Evolutionary conservation across 2,797 vertebrate species (phyloP), one percentile per base, ranked within the genome.

Genomic region (Cyprinella venusta): DNA sequence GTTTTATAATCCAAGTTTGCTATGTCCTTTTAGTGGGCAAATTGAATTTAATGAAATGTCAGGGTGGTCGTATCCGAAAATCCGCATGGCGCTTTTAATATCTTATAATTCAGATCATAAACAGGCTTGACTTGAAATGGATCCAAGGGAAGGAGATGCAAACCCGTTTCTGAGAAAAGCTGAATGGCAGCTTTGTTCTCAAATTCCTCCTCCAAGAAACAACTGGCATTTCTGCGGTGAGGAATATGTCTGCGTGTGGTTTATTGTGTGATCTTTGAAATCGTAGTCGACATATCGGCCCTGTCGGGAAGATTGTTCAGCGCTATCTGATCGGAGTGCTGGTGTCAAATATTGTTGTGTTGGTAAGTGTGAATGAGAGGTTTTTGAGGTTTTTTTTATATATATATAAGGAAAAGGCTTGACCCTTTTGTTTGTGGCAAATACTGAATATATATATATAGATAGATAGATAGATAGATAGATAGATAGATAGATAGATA

Each of bases 1-100:
- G 83, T 84, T 68, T 61, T 72, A 75, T 86, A 80, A 86, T 84
- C 48, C 48, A 86, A 56, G 76, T 82, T 76, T 54, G 65, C 79
- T 36, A n/a, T 72, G 64, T 82, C 56, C 61, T 86, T 86, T 84
- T 71, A 79, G 72, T 76, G 71, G 67, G 64, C 65, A 84, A 83
- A 84, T 71, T 72, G 56, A 82, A 76, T 79, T 59, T 61, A 80
- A 82, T 84, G 19, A 84, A 83, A 85, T 84, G 65, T 79, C 74
- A 69, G 76, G 74, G 38, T 72, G 54, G 63, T 48, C 48, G 9
- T 59, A 61, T 48, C 40, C 7, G 15, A 70, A n/a, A n/a, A 40
- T 81, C 68, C 54, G 18, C 8, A 38, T 9, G 24, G 30, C 8
- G 5, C 54, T 65, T 68, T 79, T 38, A 33, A 21, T 50, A 67